Evolutionary conservation across 2,888 invertebrate species (phyloP), one percentile per base, ranked within the genome.

Genomic region (Pollenia griseotomentosa): DNA sequence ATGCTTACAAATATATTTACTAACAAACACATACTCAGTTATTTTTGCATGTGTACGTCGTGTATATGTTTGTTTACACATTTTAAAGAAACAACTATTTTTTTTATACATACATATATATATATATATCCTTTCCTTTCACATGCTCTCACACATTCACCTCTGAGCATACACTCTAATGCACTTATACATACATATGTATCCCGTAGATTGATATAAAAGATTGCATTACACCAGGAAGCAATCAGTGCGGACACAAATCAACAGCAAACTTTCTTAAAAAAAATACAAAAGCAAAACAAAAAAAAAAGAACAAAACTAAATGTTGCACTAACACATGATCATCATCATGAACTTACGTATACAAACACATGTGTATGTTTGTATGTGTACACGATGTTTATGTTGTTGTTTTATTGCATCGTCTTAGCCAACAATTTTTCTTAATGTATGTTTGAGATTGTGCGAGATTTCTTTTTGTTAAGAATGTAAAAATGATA

Each of bases 221-320:
- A 87, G 84, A 87, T 81, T 74, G 83, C 84, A 88, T 86, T 88
- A 88, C 89, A 90, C 88, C 89, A 91, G 91, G 91, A 91, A 91
- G 92, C 92, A 91, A 91, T 91, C 91, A 91, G 92, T 90, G 92
- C 90, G 90, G 92, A 91, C 91, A 91, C 87, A 87, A 85, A 87
- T 87, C 87, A 87, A 85, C 87, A 79, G 85, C 75, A 85, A 87
- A 85, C 79, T 85, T 83, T 83, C 19, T 74, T 71, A 40, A 10
- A 57, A 55, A 16, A 46, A 44, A 68, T 16, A 70, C 10, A 55
- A 61, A 63, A 6, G 33, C 33, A 74, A 70, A 61, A 71, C 68
- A 65, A 53, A 48, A 61, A 53, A 44, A 23, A 23, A 70, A 80
- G 51, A 19, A 77, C 10, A 42, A 44, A 63, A 16, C 23, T 16